Evolutionary conservation across 37 sponge, comb jelly and placozoan genomes (phyloP).

Genomic region (Theonella swinhoei): DNA sequence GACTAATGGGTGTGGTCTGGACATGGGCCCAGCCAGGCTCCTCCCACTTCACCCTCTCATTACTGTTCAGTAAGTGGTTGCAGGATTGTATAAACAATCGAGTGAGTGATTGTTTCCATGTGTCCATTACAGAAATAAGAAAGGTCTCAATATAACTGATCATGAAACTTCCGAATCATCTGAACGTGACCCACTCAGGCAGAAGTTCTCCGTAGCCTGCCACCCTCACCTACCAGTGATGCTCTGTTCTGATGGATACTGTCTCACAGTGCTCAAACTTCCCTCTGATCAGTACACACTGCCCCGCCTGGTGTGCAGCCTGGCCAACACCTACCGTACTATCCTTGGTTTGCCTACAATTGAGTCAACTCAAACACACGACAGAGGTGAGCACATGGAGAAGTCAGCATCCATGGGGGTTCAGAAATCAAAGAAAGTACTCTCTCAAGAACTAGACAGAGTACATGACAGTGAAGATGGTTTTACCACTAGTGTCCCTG

Average conservation of each 20-base stretch:
- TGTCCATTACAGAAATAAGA: background rate
- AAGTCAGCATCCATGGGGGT: background rate
- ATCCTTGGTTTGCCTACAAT: background rate
- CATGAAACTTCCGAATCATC: constrained; percentile 64
- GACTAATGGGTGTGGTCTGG: constrained; percentile 57
- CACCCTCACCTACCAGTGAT: constrained; percentile 63
- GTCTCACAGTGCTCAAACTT: constrained; percentile 38
- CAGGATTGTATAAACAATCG: no score
- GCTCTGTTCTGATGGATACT: constrained; percentile 79
- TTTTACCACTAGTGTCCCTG: background rate
- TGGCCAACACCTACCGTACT: background rate
- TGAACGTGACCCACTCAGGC: constrained; percentile 54
- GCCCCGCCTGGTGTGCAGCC: background rate
- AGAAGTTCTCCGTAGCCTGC: constrained; percentile 68
- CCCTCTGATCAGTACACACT: background rate
- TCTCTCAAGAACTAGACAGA: no score
- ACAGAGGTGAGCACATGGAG: background rate
- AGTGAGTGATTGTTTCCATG: no score
- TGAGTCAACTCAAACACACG: background rate
- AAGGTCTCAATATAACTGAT: background rate
- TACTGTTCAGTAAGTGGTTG: constrained; percentile 53
- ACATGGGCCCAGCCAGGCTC: constrained; percentile 58
- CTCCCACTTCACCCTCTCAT: constrained; percentile 73
- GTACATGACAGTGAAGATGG: no score
- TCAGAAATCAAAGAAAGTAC: background rate